These are phyloP conservation scores for Tiliacea citrago DNA, from an alignment of 2,888 invertebrate genomes.

Conservation along the genomic window DNA sequence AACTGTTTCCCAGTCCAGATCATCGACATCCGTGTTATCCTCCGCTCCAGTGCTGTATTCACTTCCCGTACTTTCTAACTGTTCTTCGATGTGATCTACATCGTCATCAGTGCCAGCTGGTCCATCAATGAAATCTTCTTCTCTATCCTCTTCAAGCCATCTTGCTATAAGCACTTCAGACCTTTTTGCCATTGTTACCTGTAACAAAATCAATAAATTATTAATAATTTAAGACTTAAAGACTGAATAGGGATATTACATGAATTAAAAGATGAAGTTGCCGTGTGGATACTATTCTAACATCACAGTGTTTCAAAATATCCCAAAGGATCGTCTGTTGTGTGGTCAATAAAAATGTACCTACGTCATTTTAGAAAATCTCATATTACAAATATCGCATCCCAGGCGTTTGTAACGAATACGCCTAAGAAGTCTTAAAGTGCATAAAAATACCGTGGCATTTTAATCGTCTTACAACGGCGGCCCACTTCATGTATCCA, in stretches of 20 bases:
- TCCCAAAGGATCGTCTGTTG: neutral
- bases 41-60: slow-evolving; percentile 44
- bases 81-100: slow-evolving; percentile 47
- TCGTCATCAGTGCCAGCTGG: slow-evolving; percentile 53
- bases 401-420: neutral
- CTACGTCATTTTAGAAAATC: neutral
- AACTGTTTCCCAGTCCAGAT: slow-evolving; percentile 53
- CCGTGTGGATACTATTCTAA: neutral
- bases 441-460: too few relatives aligned
- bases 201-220: slow-evolving; percentile 31
- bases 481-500: too few relatives aligned
- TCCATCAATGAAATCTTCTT: slow-evolving; percentile 55
- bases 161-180: slow-evolving; percentile 46
- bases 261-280: slow-evolving; percentile 5
- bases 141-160: slow-evolving; percentile 49
- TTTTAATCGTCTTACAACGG: too few relatives aligned
- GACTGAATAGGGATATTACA: neutral
- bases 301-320: neutral
- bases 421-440: neutral
- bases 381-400: neutral
- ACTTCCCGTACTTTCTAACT: slow-evolving; percentile 45
- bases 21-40: slow-evolving; percentile 40
- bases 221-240: neutral
- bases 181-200: slow-evolving; percentile 45
- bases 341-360: neutral